Evolutionary conservation across 2,888 invertebrate species (phyloP), one percentile per base, ranked within the genome.

Genomic region (Hirtodrosophila confusa): DNA sequence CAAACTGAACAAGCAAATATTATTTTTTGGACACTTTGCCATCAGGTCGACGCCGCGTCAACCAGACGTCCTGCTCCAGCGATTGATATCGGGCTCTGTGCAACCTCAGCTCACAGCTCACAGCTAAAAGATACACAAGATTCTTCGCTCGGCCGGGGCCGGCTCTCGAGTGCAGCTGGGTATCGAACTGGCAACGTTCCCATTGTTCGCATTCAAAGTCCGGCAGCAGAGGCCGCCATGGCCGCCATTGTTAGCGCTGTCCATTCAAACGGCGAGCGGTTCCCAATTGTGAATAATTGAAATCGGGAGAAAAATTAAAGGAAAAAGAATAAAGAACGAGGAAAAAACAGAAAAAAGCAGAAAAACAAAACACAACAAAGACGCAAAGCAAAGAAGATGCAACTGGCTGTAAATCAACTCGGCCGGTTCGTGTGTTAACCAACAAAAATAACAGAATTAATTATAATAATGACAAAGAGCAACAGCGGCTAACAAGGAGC

Each of bases 1-100:
- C 88, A 88, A 87, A 86, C 78, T 72, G 86, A 86, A 88, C 86
- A 83, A 17, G 87, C 85, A 84, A 87, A 88, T 85, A 86, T 82
- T 86, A 90, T 89, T 90, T 89, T 90, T 90, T 90, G 90, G 91
- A 90, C 91, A 91, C 89, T 90, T 91, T 90, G 89, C 90, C 90
- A 90, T 90, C 90, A 91, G 90, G 89, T 89, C 88, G 80, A 77
- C 86, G 85, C 62, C 73, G 71, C 78, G 85, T 71, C 71, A 84
- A 69, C 55, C 65, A 75, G 69, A 71, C 78, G 90, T 91, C 90
- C 89, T 90, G 89, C 88, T 89, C 86, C 77, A 75, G 68, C 89
- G 88, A 90, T 90, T 89, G 87, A 88, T 88, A 90, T 90, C 88
- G 88, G 65, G 65, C 84, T 76, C 71, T 57, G 29, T 36, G 45